Base-by-base conservation (phyloP, 2,888 invertebrate species). In the Arctia plantaginis region DNA sequence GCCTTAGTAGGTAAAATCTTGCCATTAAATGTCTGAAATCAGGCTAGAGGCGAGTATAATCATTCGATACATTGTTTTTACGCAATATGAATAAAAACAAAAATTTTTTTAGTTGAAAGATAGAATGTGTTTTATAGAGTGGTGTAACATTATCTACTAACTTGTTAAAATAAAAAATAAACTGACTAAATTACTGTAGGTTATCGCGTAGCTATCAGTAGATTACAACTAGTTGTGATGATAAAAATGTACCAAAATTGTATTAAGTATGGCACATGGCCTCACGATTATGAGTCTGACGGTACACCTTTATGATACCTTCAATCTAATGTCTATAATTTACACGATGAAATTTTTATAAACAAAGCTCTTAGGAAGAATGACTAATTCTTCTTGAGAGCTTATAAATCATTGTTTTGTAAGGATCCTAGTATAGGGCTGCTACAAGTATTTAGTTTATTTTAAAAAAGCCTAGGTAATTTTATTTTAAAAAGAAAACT, bases 401-500 rank as follows among this genome's bases (percentile, higher is more conserved):
- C 62, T 69, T 74, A 65, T 69, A 75, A 71, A 79, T 75, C 66
- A 4, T 30, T 73, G 75, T 72, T 73, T 62, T 62, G 33, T 59
- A 35, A 20, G 70, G 15, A 33, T 72, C 55, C 35, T 71, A n/a
- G 10, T 39, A 15, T 23, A 77, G 74, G 74, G 74, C 23, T 74
- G 74, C 39, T 65, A n/a, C 27, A 0, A 30, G 15, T 18, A 44
- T 12, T 15, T 59, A 2, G 15, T 59, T 59, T 59, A 30, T 27
- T 59, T 6, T 27, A 6, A 23, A 51, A 51, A 51, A 23, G 27
- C 0, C 13, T 13, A 27, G n/a, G n/a, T 12, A 23, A 7, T 55
- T n/a, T 12, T 55, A 20, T 23, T 0, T 55, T 55, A 3, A 3
- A n/a, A n/a, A 55, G 10, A 55, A 27, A 27, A 10, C n/a, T 8